Conservation (phyloP, 2,797 vertebrate genomes). For the Brachyrhaphis roseni region DNA sequence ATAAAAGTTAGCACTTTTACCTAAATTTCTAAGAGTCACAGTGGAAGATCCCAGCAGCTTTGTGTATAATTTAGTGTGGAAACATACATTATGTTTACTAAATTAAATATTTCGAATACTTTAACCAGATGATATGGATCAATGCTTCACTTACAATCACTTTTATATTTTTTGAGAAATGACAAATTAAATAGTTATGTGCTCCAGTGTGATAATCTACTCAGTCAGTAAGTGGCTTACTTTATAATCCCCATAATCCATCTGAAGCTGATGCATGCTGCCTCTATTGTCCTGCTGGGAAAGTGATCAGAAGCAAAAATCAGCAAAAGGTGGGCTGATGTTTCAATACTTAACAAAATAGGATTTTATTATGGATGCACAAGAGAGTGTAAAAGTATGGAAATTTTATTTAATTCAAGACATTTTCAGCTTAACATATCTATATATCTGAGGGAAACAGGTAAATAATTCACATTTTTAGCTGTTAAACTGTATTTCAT, state of each 20-base stretch:
- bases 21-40: too few relatives aligned
- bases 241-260: conserved; percentile 44
- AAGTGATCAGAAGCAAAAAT: conserved; percentile 25
- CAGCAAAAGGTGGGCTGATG: conserved; percentile 17
- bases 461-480: neutral
- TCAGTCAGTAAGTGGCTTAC: conserved; percentile 35
- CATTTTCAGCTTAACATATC: too few relatives aligned
- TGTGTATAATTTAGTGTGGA: neutral
- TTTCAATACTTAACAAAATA: neutral
- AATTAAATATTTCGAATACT: neutral
- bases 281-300: conserved; percentile 4
- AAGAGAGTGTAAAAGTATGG: neutral
- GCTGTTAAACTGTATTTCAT: neutral
- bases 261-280: conserved; percentile 27
- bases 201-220: conserved; percentile 33
- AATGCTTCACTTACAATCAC: neutral
- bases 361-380: neutral
- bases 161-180: conserved; percentile 13
- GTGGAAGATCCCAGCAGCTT: neutral
- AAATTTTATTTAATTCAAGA: neutral
- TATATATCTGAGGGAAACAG: neutral
- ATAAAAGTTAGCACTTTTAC: too few relatives aligned
- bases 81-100: neutral
- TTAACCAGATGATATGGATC: neutral
- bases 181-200: conserved; percentile 35